A percentile compares a stretch with the other conserved stretches of the same genome.
Evolutionary conservation across 1,140 invertebrate genomes (phyloP).

Genomic region (Apocrypta bakeri): DNA sequence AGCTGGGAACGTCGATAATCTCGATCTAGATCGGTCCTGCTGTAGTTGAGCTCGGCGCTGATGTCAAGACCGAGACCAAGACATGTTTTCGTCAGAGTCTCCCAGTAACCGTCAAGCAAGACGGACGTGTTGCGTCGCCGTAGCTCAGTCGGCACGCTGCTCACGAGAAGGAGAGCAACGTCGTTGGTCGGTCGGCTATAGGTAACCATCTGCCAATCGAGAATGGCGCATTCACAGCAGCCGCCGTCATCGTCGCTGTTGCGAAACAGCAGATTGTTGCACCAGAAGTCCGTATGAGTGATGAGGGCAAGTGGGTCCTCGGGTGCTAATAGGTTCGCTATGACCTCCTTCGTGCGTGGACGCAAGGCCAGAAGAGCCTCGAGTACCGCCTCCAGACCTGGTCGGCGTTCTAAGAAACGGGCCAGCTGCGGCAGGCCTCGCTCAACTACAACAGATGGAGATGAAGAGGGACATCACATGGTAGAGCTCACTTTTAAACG

Average conservation of each 20-base stretch:
- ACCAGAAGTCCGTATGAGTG: slow-evolving; percentile 89
- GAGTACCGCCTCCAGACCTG: slow-evolving; percentile 76
- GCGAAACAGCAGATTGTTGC: slow-evolving; percentile 85
- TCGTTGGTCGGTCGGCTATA: slow-evolving; percentile 86
- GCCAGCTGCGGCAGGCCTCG: slow-evolving; percentile 83
- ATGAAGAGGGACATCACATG: neutral
- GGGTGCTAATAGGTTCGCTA: slow-evolving; percentile 79
- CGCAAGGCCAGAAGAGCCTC: slow-evolving; percentile 75
- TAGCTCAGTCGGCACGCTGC: slow-evolving; percentile 82
- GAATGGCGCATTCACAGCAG: slow-evolving; percentile 77
- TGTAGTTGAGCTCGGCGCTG: slow-evolving; percentile 76
- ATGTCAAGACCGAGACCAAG: slow-evolving; percentile 77
- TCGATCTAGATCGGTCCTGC: slow-evolving; percentile 74
- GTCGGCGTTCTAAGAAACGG: slow-evolving; percentile 80
- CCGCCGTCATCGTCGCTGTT: slow-evolving; percentile 73
- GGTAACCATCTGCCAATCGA: slow-evolving; percentile 91
- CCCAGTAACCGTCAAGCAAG: slow-evolving; percentile 83
- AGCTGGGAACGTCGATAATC: slow-evolving; percentile 84
- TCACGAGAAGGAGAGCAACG: slow-evolving; percentile 85
- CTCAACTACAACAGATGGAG: slow-evolving; percentile 71
- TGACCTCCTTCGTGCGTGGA: slow-evolving; percentile 78
- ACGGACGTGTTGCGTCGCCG: slow-evolving; percentile 77
- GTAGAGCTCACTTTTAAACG: no score
- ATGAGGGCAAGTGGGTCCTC: slow-evolving; percentile 81
- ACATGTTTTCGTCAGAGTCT: slow-evolving; percentile 76